Base-by-base conservation (phyloP, 2,113 vertebrate genomes). In the Callipepla californica region DNA sequence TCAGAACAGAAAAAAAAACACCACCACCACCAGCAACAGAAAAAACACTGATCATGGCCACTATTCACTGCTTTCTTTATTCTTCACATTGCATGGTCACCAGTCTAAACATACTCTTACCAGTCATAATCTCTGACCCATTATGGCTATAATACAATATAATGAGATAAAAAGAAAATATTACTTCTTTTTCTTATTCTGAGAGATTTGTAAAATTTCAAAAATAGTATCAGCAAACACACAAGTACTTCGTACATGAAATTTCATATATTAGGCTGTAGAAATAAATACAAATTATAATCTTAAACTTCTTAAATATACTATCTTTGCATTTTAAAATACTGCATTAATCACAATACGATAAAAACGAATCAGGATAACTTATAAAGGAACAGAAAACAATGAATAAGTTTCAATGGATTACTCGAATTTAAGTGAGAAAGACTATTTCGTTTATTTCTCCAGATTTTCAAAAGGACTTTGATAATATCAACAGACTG, bases 251-350 rank as follows among this genome's bases (percentile, higher is more conserved):
- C 1, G 17, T 42, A 19, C 40, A 15, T 32, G 38, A 75, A 50
- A 76, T 45, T 61, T 76, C 1, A 2, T 47, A 62, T 1, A 0
- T 25, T 73, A 44, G 2, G 9, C 45, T 68, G 19, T 61, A 47
- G 53, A 55, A 80, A 77, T 6, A 25, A 61, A 68, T 66, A 80
- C 61, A 30, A 83, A 61, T 47, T 44, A 9, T 3, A 65, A 11
- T 28, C 6, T 44, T 67, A 17, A 0, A 11, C 13, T 10, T 61
- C 26, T 57, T 7, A 69, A 66, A 44, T 13, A 23, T 18, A 50
- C 1, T 23, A 30, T 2, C 9, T 68, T 3, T 0, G 2, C 11
- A 36, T 51, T 32, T 34, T 9, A 2, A 45, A 85, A 69, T 1
- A 2, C 2, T 62, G 1, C 36, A 36, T 53, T 58, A 58, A 86